Percentiles rank a stretch among this genome's conserved stretches.
Conservation (phyloP, 2,888 invertebrate genomes). For the Dynastes grantii region DNA sequence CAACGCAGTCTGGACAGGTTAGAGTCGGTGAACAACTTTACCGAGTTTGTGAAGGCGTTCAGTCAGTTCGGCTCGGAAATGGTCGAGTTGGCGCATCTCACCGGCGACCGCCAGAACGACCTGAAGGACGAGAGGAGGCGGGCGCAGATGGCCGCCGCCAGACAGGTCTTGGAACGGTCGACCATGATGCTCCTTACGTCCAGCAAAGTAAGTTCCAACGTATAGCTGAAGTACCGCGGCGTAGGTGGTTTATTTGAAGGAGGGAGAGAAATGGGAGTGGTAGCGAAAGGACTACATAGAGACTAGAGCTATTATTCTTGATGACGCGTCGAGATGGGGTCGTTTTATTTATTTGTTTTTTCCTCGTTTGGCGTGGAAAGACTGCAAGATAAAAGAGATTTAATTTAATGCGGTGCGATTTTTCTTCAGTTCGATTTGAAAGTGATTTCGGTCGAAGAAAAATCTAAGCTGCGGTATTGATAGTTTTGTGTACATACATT, state of each 20-base stretch:
- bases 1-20: conserved; percentile 87
- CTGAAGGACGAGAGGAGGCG: conserved; percentile 93
- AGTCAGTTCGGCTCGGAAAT: conserved; percentile 98
- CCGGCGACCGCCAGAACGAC: conserved; percentile 87
- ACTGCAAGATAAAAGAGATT: background rate
- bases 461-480: too few relatives aligned
- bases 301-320: background rate
- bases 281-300: too few relatives aligned
- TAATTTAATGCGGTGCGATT: background rate
- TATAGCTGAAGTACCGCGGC: background rate
- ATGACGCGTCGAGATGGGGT: background rate
- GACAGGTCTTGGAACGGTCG: conserved; percentile 95
- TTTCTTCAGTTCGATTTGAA: too few relatives aligned
- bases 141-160: conserved; percentile 96
- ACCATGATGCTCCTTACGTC: conserved; percentile 98
- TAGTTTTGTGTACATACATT: too few relatives aligned
- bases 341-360: background rate
- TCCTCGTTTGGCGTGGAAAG: background rate
- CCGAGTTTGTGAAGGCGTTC: conserved; percentile 98
- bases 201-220: conserved; percentile 82
- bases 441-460: too few relatives aligned
- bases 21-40: conserved; percentile 92
- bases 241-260: background rate
- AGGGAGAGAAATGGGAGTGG: background rate
- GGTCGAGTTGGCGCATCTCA: conserved; percentile 97